Percentiles rank a stretch among this genome's conserved stretches.
These are phyloP conservation scores for Amphilophus citrinellus DNA, from an alignment of 2,113 vertebrate species.

Conservation along the genomic window DNA sequence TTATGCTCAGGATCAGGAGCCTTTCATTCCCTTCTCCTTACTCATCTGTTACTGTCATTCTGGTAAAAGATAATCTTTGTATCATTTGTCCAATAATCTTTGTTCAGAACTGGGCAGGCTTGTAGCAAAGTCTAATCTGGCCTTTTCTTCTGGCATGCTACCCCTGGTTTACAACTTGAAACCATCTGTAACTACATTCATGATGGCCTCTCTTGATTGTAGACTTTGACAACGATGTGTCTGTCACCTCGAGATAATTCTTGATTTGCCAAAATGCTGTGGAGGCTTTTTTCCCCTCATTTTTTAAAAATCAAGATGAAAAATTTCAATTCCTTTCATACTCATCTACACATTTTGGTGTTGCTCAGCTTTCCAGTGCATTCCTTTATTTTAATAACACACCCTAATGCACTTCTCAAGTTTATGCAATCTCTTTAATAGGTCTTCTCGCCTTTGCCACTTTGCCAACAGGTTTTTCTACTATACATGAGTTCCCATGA, in stretches of 20 bases:
- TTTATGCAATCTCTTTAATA: neutral
- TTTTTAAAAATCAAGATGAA: neutral
- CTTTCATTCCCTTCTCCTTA: neutral
- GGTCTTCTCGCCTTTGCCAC: neutral
- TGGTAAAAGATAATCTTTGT: neutral
- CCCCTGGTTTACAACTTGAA: neutral
- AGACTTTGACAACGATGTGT: neutral
- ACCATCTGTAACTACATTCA: neutral
- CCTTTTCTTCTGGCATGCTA: neutral
- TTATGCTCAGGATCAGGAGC: neutral
- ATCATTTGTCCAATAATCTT: neutral
- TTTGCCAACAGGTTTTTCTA: neutral
- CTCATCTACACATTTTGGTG: neutral
- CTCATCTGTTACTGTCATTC: neutral
- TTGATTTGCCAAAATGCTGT: no score
- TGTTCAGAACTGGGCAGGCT: neutral
- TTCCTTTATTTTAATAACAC: neutral
- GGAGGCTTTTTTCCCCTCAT: no score
- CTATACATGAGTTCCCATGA: neutral
- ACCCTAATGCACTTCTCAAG: no score
- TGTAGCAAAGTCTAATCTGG: neutral
- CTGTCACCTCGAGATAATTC: neutral
- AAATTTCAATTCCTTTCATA: neutral
- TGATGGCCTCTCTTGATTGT: fast-evolving
- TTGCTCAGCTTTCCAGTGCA: neutral